A percentile compares a stretch with the other conserved stretches of the same genome.
Evolutionary conservation across 2,113 vertebrate species (phyloP).

Genomic region (Chelonoidis abingdonii): DNA sequence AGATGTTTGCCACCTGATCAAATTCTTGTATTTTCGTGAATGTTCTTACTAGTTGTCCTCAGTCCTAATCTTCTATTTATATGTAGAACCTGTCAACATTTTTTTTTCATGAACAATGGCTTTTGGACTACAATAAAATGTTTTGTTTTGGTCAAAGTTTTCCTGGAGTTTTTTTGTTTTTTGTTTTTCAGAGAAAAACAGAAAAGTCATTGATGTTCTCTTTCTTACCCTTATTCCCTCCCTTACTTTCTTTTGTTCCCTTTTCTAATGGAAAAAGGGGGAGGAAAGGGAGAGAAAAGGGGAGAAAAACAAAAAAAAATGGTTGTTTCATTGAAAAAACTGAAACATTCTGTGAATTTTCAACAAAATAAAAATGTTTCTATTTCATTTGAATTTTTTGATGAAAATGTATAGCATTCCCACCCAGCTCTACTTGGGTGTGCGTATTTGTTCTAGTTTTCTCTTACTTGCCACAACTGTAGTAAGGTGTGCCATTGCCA

Average conservation of each 20-base stretch:
- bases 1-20: background rate
- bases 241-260: background rate
- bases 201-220: background rate
- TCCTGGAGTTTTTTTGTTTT: background rate
- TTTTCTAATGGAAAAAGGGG: background rate
- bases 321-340: background rate
- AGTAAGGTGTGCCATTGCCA: background rate
- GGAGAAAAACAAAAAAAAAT: background rate
- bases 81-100: background rate
- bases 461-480: background rate
- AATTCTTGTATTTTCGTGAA: background rate
- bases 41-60: background rate
- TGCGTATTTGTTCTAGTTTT: accelerated
- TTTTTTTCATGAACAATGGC: background rate
- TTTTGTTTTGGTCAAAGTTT: background rate
- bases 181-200: background rate
- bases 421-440: background rate
- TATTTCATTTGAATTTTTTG: background rate
- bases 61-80: background rate
- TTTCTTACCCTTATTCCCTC: background rate
- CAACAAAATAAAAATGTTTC: background rate
- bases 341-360: background rate
- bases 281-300: background rate
- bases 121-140: background rate
- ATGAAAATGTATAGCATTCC: background rate